Conservation (phyloP, 2,888 invertebrate genomes). For the Mimachlamys varia region DNA sequence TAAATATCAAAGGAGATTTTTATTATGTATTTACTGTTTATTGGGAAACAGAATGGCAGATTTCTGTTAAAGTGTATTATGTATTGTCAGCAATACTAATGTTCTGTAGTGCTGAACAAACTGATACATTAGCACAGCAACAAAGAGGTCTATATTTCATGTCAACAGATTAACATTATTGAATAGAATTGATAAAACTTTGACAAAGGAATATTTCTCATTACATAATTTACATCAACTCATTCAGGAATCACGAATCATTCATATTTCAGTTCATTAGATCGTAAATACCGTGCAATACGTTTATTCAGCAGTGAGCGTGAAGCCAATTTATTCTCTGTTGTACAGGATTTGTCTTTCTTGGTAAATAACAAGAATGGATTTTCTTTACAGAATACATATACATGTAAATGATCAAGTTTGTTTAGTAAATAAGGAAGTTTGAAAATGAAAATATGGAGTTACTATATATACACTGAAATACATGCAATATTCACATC, state of each 20-base stretch:
- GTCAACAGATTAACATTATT: too few species aligned
- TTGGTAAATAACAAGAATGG: not conserved
- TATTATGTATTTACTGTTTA: not conserved
- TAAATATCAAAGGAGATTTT: conserved; percentile 13
- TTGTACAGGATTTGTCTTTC: conserved; percentile 23
- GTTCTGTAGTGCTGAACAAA: not conserved
- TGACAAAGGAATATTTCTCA: not conserved
- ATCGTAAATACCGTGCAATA: conserved; percentile 21
- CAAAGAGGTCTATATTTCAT: not conserved
- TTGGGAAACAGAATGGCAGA: not conserved
- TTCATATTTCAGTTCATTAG: not conserved
- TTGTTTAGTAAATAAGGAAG: not conserved
- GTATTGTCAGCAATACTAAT: not conserved
- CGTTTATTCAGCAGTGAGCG: not conserved
- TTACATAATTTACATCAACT: not conserved
- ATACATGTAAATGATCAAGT: not conserved
- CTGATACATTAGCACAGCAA: not conserved
- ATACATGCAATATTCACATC: conserved; percentile 31
- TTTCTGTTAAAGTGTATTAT: not conserved
- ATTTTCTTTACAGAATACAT: not conserved
- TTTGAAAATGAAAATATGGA: not conserved
- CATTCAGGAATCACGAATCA: not conserved
- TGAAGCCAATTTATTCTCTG: not conserved
- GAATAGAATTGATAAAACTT: not conserved
- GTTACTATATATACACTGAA: not conserved